Evolutionary conservation across 1,140 invertebrate genomes (phyloP).

Genomic region (Drosophila virilis): DNA sequence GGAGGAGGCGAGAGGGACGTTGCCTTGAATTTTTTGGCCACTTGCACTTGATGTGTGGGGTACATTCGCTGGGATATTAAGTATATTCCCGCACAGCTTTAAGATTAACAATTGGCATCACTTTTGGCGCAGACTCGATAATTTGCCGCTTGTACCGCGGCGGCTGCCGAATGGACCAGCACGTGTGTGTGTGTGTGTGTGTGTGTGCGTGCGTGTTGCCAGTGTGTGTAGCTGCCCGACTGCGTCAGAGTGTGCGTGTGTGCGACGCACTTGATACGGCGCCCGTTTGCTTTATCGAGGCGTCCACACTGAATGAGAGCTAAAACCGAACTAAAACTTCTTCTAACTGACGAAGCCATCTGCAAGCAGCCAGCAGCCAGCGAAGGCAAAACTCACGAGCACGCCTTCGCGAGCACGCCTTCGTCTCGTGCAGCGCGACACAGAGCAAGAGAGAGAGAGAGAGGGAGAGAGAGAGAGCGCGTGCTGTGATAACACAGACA

Average conservation of each 20-base stretch:
- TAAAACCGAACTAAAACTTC: conserved; percentile 80
- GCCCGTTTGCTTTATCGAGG: conserved; percentile 43
- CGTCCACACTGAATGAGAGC: conserved; percentile 80
- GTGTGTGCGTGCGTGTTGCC: conserved; percentile 6
- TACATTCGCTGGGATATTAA: conserved; percentile 1
- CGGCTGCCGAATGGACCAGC: conserved; percentile 33
- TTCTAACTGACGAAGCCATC: conserved; percentile 40
- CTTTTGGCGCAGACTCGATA: conserved; percentile 77
- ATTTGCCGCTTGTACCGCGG: conserved; percentile 76
- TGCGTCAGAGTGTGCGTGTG: conserved; percentile 39
- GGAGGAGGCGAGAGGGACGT: neutral
- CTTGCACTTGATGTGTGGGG: conserved; percentile 27
- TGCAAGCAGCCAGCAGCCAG: conserved; percentile 25
- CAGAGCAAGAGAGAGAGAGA: conserved; percentile 8
- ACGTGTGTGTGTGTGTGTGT: conserved; percentile 20
- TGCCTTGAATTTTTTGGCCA: conserved; percentile 21
- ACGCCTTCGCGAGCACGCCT: conserved; percentile 1
- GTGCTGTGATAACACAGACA: conserved; percentile 45
- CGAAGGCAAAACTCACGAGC: conserved; percentile 34
- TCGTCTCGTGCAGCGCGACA: conserved; percentile 29
- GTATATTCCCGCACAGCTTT: conserved; percentile 35
- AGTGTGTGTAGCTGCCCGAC: conserved; percentile 20
- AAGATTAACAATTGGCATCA: conserved; percentile 68
- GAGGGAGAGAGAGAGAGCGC: conserved; percentile 10
- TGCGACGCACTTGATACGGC: conserved; percentile 54